A percentile compares a stretch with the other conserved stretches of the same genome.
phyloP scores from a whole-genome alignment of 1,140 invertebrate species.

The Diplogasteroides magnus region DNA sequence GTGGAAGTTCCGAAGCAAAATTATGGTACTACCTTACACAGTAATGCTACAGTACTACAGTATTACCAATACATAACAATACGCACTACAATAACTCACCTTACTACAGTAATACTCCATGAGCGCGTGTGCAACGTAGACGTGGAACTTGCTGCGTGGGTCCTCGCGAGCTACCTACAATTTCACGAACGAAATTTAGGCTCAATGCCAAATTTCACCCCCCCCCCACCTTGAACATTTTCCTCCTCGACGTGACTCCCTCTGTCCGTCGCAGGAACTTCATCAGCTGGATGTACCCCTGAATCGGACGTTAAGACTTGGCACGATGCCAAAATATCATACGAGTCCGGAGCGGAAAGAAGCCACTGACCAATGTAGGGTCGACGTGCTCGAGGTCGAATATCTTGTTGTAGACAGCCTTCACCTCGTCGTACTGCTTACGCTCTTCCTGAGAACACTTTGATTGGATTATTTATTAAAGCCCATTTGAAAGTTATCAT shows the following conservation, averaged over 20 bases:
- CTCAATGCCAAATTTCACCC: too few relatives aligned
- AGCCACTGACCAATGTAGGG: slow-evolving; percentile 80
- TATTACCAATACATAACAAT: too few relatives aligned
- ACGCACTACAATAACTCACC: slow-evolving; percentile 53
- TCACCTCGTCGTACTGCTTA: slow-evolving; percentile 92
- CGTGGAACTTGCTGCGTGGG: slow-evolving; percentile 75
- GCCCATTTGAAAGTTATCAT: too few relatives aligned
- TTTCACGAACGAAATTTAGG: too few relatives aligned
- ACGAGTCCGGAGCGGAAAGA: too few relatives aligned
- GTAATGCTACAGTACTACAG: too few relatives aligned
- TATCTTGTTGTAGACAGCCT: slow-evolving; percentile 88
- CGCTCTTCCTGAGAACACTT: slow-evolving; percentile 80
- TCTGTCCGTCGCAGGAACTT: slow-evolving; percentile 93
- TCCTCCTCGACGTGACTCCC: slow-evolving; percentile 89
- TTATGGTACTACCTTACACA: too few relatives aligned
- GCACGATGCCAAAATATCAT: too few relatives aligned
- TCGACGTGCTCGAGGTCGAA: slow-evolving; percentile 81
- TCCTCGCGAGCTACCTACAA: slow-evolving; percentile 76
- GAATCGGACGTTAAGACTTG: too few relatives aligned
- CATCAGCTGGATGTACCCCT: slow-evolving; percentile 97
- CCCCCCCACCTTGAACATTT: slow-evolving; percentile 73
- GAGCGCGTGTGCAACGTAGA: slow-evolving; percentile 88
- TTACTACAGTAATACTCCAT: slow-evolving; percentile 99
- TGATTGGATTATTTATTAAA: too few relatives aligned
- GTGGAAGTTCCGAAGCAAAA: too few relatives aligned